Percentiles rank a stretch among this genome's conserved stretches.
Evolutionary conservation across 2,113 vertebrate species (phyloP).

Genomic region (Tachycineta bicolor): DNA sequence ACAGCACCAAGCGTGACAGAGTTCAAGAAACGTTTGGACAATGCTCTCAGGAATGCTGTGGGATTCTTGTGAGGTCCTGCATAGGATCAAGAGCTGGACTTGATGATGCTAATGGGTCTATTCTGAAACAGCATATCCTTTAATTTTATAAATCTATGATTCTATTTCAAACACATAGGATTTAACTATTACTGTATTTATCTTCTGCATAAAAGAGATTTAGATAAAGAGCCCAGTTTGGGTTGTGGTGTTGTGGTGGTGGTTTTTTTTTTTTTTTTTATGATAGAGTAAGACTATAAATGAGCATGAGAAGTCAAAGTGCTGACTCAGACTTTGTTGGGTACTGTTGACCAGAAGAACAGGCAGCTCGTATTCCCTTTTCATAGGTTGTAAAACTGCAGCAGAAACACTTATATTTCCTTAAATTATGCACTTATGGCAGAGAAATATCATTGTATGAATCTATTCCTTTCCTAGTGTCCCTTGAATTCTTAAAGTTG

Average conservation of each 20-base stretch:
- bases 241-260: neutral
- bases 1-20: neutral
- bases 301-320: neutral
- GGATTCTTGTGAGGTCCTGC: too few species aligned
- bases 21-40: neutral
- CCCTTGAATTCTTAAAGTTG: neutral
- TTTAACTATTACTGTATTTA: neutral
- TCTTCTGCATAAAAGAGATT: neutral
- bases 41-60: accelerated
- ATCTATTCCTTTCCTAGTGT: neutral
- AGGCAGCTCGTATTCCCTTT: neutral
- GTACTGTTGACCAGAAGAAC: neutral
- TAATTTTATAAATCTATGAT: neutral
- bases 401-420: neutral
- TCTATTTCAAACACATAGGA: neutral
- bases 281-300: neutral
- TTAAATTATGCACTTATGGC: neutral
- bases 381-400: neutral
- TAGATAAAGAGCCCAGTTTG: neutral
- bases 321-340: neutral
- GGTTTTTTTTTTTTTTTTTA: neutral
- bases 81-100: too few species aligned
- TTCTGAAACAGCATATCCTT: neutral
- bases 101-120: neutral
- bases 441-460: neutral